Conservation (phyloP, 2,888 invertebrate species). For the Caenorhabditis afra region DNA sequence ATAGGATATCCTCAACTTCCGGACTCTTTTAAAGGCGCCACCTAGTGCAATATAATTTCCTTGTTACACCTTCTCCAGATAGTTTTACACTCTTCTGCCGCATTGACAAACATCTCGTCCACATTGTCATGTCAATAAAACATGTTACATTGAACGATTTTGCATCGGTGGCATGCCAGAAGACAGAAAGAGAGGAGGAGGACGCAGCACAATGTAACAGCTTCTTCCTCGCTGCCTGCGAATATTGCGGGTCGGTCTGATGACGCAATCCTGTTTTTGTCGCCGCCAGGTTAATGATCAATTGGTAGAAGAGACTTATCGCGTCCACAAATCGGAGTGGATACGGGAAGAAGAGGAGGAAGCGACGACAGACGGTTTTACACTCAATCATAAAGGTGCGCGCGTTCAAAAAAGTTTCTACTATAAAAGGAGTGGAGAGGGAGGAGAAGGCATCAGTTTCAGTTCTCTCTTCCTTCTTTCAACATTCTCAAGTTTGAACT, state of each 20-base stretch:
- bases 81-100: not conserved
- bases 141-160: slow-evolving; percentile 47
- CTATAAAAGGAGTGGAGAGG: slow-evolving; percentile 29
- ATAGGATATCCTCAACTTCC: slow-evolving; percentile 6
- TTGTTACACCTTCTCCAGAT: not conserved
- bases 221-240: not conserved
- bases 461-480: not conserved
- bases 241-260: slow-evolving; percentile 17
- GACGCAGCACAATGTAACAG: slow-evolving; percentile 10
- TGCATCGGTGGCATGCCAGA: slow-evolving; percentile 15
- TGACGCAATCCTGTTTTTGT: slow-evolving; percentile 42
- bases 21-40: slow-evolving; percentile 8
- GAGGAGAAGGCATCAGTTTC: slow-evolving; percentile 24
- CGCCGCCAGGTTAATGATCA: slow-evolving; percentile 47
- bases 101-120: slow-evolving; percentile 19
- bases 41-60: not conserved
- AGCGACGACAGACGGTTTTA: slow-evolving; percentile 21
- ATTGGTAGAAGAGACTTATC: slow-evolving; percentile 21
- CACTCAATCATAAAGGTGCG: slow-evolving; percentile 37
- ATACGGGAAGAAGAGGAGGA: slow-evolving; percentile 21
- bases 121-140: slow-evolving; percentile 21
- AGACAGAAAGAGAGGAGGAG: slow-evolving; percentile 8
- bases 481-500: not conserved
- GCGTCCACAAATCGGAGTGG: slow-evolving; percentile 49
- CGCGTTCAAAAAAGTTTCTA: slow-evolving; percentile 31